These are phyloP conservation scores for Microctenopoma stevenorrisi DNA, from an alignment of 2,797 vertebrate species.

Conservation along the genomic window DNA sequence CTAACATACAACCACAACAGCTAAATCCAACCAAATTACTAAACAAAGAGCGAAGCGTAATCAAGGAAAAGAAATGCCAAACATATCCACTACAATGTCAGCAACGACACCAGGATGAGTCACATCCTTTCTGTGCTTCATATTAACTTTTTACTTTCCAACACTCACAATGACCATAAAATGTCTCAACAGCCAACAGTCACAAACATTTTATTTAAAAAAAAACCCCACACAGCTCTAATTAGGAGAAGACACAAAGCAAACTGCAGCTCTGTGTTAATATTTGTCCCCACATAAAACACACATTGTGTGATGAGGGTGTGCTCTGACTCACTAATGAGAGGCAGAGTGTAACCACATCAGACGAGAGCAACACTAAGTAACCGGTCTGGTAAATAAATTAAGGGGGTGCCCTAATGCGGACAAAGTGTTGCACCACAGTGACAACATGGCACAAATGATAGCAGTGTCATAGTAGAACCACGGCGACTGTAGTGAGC, in stretches of 20 bases:
- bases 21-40: constrained; percentile 2
- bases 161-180: background rate
- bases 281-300: constrained; percentile 26
- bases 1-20: background rate
- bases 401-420: constrained; percentile 42
- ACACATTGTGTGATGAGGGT: constrained; percentile 16
- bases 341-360: constrained; percentile 57
- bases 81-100: background rate
- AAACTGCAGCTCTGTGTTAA: constrained; percentile 11
- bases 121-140: constrained; percentile 17
- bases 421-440: constrained; percentile 39
- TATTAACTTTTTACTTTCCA: constrained; percentile 16
- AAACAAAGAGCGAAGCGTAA: background rate
- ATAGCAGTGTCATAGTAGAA: constrained; percentile 8
- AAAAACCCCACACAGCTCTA: background rate
- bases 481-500: background rate
- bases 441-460: constrained; percentile 39
- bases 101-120: constrained; percentile 12
- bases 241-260: constrained; percentile 24
- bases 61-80: constrained; percentile 1
- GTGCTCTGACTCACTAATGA: constrained; percentile 63
- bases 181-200: constrained; percentile 17
- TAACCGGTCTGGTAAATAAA: constrained; percentile 65
- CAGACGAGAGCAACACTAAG: constrained; percentile 58
- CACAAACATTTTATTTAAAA: background rate